Percentiles rank a stretch among this genome's conserved stretches.
Conservation (phyloP, 2,888 invertebrate genomes). For the Latheticus oryzae region DNA sequence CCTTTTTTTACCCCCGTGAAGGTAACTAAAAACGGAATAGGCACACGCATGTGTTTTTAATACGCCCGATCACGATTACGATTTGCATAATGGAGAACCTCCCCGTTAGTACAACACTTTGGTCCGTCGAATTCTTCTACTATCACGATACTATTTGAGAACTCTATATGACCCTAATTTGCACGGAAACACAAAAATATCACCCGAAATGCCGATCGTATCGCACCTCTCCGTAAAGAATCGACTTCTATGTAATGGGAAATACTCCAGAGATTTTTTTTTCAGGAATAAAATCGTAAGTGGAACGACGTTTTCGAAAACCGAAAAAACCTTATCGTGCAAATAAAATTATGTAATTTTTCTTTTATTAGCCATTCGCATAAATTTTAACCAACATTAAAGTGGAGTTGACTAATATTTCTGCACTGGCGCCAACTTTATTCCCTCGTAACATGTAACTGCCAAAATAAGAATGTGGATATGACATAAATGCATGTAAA, state of each 20-base stretch:
- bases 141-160: conserved; percentile 53
- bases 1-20: conserved; percentile 27
- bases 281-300: conserved; percentile 6
- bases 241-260: conserved; percentile 23
- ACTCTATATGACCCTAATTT: conserved; percentile 51
- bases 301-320: conserved; percentile 9
- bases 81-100: conserved; percentile 50
- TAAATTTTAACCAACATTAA: conserved; percentile 20
- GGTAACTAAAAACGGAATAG: conserved; percentile 52
- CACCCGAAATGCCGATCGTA: conserved; percentile 41
- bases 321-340: conserved; percentile 18
- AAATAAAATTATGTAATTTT: conserved; percentile 37
- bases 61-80: conserved; percentile 51
- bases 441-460: conserved; percentile 13
- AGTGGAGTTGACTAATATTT: conserved; percentile 25
- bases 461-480: no score
- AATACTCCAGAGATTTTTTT: conserved; percentile 20
- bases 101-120: conserved; percentile 34
- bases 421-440: conserved; percentile 8
- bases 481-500: no score
- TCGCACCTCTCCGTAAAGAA: conserved; percentile 18
- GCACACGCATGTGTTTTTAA: conserved; percentile 53
- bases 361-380: conserved; percentile 34
- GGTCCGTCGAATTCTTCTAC: conserved; percentile 47
- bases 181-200: conserved; percentile 46